Evolutionary conservation across 1,140 invertebrate genomes (phyloP), one percentile per base, ranked within the genome.

Genomic region (Anthonomus grandis): DNA sequence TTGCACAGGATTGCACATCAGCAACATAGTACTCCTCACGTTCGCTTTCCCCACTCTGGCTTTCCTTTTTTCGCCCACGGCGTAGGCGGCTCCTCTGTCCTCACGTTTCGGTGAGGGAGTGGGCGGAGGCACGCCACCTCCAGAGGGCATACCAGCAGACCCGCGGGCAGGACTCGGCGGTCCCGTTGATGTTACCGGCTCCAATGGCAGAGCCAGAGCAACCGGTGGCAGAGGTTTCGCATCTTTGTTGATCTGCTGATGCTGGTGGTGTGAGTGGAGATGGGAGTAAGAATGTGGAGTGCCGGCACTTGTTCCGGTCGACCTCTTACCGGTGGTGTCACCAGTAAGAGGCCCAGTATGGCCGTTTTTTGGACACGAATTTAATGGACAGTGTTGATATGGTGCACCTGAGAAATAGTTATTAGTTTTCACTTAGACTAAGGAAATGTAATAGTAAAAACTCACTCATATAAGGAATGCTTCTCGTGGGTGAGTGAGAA

Each of bases 321-420:
- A 83, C 80, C 75, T 84, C 82, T 84, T 84, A n/a, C n/a, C n/a
- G n/a, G n/a, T n/a, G 83, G 81, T 82, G 78, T 79, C 80, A 90
- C 89, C 89, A 91, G 89, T 91, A 91, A 89, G 89, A 87, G 89
- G 89, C 84, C 90, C 89, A 91, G 89, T 90, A 91, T 85, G 87
- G 85, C 87, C 89, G 89, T 93, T 93, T 93, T 92, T 93, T 93
- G 89, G 88, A 91, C 87, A 91, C 79, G 88, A 84, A 79, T 90
- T 87, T 81, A 90, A 83, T 77, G 87, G 89, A 81, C 88, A 91
- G 77, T 82, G 80, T 69, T 85, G 83, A 69, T 81, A 81, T 68
- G 80, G 72, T 73, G 75, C 65, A 76, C 83, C 82, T 84, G 66
- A 27, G 74, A 67, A 39, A n/a, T 15, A 44, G 18, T n/a, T n/a